A percentile compares a stretch with the other conserved stretches of the same genome.
phyloP scores from a whole-genome alignment of 2,113 vertebrate species.

The Tupaia tana region DNA sequence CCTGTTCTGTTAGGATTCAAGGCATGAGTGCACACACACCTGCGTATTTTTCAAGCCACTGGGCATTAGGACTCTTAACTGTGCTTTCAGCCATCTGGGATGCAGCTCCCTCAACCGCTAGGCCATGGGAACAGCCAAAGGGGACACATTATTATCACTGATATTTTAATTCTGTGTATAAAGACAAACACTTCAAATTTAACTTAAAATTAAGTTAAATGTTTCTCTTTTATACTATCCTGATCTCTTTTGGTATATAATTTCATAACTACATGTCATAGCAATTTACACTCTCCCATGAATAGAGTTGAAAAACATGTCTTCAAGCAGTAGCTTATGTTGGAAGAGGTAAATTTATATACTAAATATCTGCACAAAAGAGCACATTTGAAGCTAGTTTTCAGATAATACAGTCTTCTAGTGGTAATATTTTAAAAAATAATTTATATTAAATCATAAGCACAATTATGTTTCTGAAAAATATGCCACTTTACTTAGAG shows the following conservation, averaged over 20 bases:
- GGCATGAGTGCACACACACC: no score
- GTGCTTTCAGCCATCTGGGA: no score
- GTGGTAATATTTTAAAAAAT: neutral
- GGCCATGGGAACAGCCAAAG: neutral
- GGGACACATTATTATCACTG: neutral
- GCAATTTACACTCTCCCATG: neutral
- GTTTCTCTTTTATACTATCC: neutral
- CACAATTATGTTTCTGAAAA: slow-evolving; percentile 45
- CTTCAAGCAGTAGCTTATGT: neutral
- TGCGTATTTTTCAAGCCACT: no score
- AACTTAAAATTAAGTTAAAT: neutral
- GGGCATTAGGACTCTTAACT: no score
- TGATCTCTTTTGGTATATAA: neutral
- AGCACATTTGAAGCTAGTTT: slow-evolving; percentile 25
- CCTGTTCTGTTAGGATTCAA: no score
- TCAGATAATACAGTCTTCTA: neutral
- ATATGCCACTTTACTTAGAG: neutral
- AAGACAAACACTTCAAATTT: neutral
- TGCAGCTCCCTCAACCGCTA: no score
- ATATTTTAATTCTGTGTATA: neutral
- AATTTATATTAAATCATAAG: slow-evolving; percentile 15
- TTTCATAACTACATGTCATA: neutral
- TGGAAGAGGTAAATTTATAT: neutral
- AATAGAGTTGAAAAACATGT: slow-evolving; percentile 30
- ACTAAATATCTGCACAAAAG: neutral